Evolutionary conservation across 2,888 invertebrate genomes (phyloP).

Genomic region (Liodrosophila aerea): DNA sequence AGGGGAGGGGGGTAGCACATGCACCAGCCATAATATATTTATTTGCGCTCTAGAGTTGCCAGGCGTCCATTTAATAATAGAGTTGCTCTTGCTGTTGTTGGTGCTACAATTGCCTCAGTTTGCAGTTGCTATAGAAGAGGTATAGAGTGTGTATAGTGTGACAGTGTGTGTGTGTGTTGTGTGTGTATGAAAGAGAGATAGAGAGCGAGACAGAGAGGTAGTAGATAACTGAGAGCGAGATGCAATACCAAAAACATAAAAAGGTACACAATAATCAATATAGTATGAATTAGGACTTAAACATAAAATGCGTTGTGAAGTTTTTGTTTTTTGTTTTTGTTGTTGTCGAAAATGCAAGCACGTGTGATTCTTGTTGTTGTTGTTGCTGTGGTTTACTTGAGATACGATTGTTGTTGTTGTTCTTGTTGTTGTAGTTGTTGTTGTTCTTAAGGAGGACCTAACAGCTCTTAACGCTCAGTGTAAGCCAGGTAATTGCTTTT

Average conservation of each 20-base stretch:
- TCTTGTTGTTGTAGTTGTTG: constrained; percentile 31
- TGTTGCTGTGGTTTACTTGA: constrained; percentile 29
- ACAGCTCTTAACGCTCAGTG: constrained; percentile 47
- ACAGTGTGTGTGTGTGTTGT: constrained; percentile 23
- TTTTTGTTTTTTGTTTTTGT: constrained; percentile 41
- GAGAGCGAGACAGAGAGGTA: constrained; percentile 25
- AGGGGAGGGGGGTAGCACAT: constrained; percentile 35
- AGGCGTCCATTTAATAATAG: constrained; percentile 17
- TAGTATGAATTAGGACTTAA: constrained; percentile 31
- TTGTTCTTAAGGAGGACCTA: constrained; percentile 46
- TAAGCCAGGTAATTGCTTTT: constrained; percentile 64
- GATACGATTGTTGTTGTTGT: constrained; percentile 41
- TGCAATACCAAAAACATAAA: constrained; percentile 54
- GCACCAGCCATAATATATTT: constrained; percentile 55
- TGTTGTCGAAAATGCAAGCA: constrained; percentile 66
- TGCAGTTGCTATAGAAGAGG: constrained; percentile 48
- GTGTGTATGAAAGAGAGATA: constrained; percentile 27
- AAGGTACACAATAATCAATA: constrained; percentile 50
- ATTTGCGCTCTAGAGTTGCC: constrained; percentile 36
- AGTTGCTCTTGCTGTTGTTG: constrained; percentile 13
- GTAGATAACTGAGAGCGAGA: constrained; percentile 43
- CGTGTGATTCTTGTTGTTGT: constrained; percentile 42
- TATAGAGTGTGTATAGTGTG: constrained; percentile 29
- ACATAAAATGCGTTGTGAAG: constrained; percentile 46
- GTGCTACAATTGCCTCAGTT: constrained; percentile 47